Base-by-base conservation (phyloP, 2,797 vertebrate species). In the Fistularia commersonii region DNA sequence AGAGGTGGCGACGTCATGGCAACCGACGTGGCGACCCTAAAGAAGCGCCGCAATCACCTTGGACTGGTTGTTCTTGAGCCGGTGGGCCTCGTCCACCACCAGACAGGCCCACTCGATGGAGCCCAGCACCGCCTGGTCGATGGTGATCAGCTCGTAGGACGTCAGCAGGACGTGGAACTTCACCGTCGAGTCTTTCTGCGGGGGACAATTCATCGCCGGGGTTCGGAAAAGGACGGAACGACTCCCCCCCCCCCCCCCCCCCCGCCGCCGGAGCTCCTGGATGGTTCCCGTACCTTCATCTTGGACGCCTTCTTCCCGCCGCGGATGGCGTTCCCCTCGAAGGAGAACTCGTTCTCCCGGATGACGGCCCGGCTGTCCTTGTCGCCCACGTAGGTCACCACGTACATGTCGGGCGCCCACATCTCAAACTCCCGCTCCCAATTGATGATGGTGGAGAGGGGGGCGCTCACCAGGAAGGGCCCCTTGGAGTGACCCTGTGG, bases 331-430 rank as follows among this genome's bases (percentile, higher is more conserved):
- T 98, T 97, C 68, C 94, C 94, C 77, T 99, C 97, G 62, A 98
- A 99, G 50, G 95, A 95, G 81, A 99, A 99, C 80, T 99, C 97
- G 8, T 99, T 98, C 74, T 99, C 96, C 48, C 97, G 87, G 82
- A 98, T 98, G 66, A 99, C 96, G 8, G 96, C 97, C 44, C 97
- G 89, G 80, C 97, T 99, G 86, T 99, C 96, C 81, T 99, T 98
- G 81, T 99, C 97, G 0, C 97, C 97, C 0, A 98, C 92, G 0
- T 99, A 99, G 11, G 97, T 99, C 53, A 99, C 97, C 51, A 99
- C 96, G 0, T 98, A 99, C 93, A 99, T 96, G 74, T 98, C 97
- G 1, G 97, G 97, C 9, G 96, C 97, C 97, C 97, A 99, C 95
- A 98, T 92, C 83, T 99, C 96, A 87, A 99, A 99, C 82, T 99